Conservation (phyloP, 2,888 invertebrate genomes). For the Microdon myrmicae region DNA sequence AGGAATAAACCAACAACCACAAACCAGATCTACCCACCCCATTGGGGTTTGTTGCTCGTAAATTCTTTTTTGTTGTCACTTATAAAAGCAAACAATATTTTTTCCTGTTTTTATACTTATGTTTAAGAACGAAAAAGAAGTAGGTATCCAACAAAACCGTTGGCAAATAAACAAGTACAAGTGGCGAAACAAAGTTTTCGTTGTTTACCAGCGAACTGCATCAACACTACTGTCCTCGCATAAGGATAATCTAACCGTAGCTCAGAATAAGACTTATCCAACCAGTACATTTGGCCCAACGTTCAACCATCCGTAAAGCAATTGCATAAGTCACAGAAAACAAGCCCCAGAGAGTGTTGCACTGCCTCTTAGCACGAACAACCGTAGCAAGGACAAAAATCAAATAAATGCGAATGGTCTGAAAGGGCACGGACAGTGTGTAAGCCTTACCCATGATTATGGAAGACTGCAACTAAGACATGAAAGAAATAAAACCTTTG, state of each 20-base stretch:
- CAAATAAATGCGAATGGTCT: too few relatives aligned
- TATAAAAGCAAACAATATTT: slow-evolving; percentile 14
- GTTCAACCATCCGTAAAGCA: slow-evolving; percentile 42
- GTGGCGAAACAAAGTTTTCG: slow-evolving; percentile 40
- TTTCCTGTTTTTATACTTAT: slow-evolving; percentile 21
- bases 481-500: too few relatives aligned
- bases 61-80: too few relatives aligned
- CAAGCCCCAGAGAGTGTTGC: too few relatives aligned
- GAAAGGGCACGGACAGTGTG: too few relatives aligned
- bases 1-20: slow-evolving; percentile 30
- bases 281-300: slow-evolving; percentile 42
- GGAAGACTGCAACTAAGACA: too few relatives aligned
- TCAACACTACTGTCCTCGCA: slow-evolving; percentile 1
- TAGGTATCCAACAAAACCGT: slow-evolving; percentile 6
- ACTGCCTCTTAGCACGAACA: too few relatives aligned
- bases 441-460: not conserved
- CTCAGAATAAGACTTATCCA: slow-evolving; percentile 43
- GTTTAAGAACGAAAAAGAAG: slow-evolving; percentile 13
- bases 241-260: slow-evolving; percentile 39
- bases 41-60: too few relatives aligned
- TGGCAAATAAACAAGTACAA: slow-evolving; percentile 42
- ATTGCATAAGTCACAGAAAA: slow-evolving; percentile 28
- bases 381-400: too few relatives aligned
- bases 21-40: slow-evolving; percentile 43
- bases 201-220: slow-evolving; percentile 40